phyloP scores from a whole-genome alignment of 2,113 vertebrate genomes.

The Cacatua alba region DNA sequence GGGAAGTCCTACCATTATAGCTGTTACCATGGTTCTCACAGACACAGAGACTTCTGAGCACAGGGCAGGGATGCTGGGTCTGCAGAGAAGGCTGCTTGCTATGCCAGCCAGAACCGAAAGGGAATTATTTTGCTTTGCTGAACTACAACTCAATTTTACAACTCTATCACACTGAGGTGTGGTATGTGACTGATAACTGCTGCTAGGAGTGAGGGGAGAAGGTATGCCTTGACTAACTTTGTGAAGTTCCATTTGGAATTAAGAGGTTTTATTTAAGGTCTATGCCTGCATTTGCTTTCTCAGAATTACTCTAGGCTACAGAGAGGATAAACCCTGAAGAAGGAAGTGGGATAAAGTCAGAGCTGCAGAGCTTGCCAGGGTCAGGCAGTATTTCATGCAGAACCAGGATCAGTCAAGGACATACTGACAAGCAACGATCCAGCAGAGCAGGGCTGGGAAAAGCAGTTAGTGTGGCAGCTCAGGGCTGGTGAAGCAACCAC shows the following conservation, averaged over 20 bases:
- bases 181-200: not conserved
- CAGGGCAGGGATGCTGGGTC: not conserved
- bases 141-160: not conserved
- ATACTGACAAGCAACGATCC: accelerated
- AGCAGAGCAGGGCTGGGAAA: not conserved
- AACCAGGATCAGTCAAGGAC: not conserved
- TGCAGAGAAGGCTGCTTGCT: not conserved
- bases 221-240: not conserved
- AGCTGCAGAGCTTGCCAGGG: not conserved
- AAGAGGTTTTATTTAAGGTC: not conserved
- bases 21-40: not conserved
- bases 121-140: not conserved
- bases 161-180: not conserved
- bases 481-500: not conserved
- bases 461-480: not conserved
- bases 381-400: not conserved
- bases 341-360: not conserved
- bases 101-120: not conserved
- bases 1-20: not conserved
- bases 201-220: not conserved
- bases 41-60: not conserved
- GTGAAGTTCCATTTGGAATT: not conserved
- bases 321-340: not conserved
- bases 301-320: not conserved
- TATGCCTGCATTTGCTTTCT: not conserved